These are phyloP conservation scores for Sarcophilus harrisii DNA, from an alignment of 2,797 vertebrate genomes.

Conservation along the genomic window DNA sequence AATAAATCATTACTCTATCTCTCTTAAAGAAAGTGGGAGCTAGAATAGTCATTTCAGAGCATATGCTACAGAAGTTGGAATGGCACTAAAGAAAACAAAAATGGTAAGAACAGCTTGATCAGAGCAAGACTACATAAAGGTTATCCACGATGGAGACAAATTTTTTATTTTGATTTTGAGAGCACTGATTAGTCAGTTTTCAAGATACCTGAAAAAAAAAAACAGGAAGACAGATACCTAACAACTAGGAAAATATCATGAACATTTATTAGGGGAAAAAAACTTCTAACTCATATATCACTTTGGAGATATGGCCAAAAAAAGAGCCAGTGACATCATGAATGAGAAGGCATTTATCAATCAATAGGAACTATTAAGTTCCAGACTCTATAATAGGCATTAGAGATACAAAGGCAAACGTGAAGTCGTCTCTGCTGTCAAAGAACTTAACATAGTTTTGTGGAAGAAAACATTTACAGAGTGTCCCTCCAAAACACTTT, in stretches of 20 bases:
- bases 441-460: no score
- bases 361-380: background rate
- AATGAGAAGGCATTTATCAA: background rate
- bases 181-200: background rate
- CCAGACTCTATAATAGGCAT: background rate
- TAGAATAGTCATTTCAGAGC: background rate
- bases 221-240: background rate
- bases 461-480: no score
- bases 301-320: background rate
- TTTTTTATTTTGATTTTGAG: background rate
- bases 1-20: background rate
- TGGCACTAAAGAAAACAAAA: background rate
- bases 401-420: background rate
- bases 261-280: background rate
- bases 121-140: background rate
- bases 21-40: background rate
- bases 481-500: no score
- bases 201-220: background rate
- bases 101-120: background rate
- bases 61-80: background rate
- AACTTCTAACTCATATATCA: background rate
- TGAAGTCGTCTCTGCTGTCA: background rate
- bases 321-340: background rate
- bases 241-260: background rate
- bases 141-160: background rate